Evolutionary conservation across 1,140 invertebrate species (phyloP).

Genomic region (Trichogramma pretiosum): DNA sequence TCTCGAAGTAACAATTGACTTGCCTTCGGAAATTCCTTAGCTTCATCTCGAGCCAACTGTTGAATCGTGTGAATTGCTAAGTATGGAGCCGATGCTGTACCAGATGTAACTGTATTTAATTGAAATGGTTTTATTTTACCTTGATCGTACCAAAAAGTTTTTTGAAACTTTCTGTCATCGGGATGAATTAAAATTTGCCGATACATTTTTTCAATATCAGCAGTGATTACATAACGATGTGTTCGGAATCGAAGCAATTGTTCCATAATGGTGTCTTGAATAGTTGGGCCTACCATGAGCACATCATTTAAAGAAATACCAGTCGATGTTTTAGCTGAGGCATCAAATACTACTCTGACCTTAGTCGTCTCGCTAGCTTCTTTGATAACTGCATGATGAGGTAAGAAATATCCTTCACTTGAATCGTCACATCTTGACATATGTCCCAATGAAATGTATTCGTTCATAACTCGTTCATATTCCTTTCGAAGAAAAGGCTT

Average conservation of each 20-base stretch:
- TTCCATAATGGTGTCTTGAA: neutral
- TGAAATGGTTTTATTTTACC: neutral
- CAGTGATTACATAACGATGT: neutral
- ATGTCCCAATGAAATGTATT: neutral
- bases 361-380: conserved; percentile 21
- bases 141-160: neutral
- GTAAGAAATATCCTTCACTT: conserved; percentile 17
- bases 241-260: neutral
- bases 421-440: neutral
- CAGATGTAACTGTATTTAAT: neutral
- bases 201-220: conserved; percentile 11
- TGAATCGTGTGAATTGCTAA: neutral
- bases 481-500: neutral
- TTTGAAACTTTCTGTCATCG: conserved; percentile 11
- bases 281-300: conserved; percentile 33
- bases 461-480: neutral
- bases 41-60: conserved; percentile 4
- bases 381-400: conserved; percentile 36
- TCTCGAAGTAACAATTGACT: neutral
- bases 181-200: too few relatives aligned
- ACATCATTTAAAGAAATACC: conserved; percentile 37
- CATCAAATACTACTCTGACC: too few relatives aligned
- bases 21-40: neutral
- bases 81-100: neutral
- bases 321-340: conserved; percentile 27